Evolutionary conservation across 1,140 invertebrate genomes (phyloP).

Genomic region (Drosophila tristis): DNA sequence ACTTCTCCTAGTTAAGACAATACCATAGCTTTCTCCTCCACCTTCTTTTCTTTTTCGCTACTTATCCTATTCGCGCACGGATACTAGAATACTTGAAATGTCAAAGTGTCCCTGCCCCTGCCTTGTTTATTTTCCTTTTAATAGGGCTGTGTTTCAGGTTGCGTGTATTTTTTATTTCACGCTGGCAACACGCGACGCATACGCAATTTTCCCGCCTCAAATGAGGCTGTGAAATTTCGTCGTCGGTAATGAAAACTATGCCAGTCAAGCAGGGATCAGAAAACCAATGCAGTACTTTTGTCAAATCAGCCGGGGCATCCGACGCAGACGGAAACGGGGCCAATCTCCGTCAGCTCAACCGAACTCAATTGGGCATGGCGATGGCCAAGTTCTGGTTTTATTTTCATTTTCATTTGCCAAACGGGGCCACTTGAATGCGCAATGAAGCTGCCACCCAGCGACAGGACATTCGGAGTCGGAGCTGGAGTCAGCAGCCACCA

Average conservation of each 20-base stretch:
- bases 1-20: too few species aligned
- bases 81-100: conserved; percentile 3
- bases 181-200: conserved; percentile 63
- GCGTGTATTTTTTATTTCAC: conserved; percentile 54
- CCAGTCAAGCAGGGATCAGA: conserved; percentile 8
- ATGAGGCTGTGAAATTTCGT: conserved; percentile 66
- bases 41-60: background rate
- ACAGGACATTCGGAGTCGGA: conserved; percentile 14
- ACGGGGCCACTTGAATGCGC: conserved; percentile 78
- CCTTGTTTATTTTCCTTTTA: conserved; percentile 66
- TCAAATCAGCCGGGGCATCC: conserved; percentile 41
- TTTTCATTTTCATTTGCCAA: conserved; percentile 68
- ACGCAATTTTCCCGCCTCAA: conserved; percentile 57
- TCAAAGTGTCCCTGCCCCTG: conserved; percentile 17
- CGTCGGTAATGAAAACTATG: conserved; percentile 51
- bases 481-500: background rate
- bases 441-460: conserved; percentile 57
- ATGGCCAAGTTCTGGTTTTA: conserved; percentile 56
- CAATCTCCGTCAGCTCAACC: conserved; percentile 33
- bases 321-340: conserved; percentile 2
- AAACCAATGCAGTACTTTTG: conserved; percentile 57
- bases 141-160: conserved; percentile 40
- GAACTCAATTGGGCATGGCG: conserved; percentile 69
- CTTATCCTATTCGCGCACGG: background rate
- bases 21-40: background rate